These are phyloP conservation scores for Scolopax mira DNA, from an alignment of 2,113 vertebrate species.

Conservation along the genomic window DNA sequence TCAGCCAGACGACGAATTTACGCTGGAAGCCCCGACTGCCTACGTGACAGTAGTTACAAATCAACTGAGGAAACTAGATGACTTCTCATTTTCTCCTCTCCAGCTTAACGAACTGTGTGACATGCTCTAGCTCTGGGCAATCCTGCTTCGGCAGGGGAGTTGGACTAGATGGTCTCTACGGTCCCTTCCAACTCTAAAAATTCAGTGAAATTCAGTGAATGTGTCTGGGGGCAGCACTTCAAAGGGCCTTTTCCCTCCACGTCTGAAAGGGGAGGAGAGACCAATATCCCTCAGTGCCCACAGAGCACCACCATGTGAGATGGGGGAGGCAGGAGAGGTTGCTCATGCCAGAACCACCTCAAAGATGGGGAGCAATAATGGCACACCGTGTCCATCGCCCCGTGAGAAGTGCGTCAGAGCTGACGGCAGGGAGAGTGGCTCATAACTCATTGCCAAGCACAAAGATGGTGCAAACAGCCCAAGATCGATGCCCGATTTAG, in stretches of 20 bases:
- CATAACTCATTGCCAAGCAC: not conserved
- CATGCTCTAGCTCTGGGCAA: too few species aligned
- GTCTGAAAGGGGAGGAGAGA: not conserved
- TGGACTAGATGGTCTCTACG: too few species aligned
- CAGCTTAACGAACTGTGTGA: not conserved
- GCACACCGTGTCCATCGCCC: rapidly evolving
- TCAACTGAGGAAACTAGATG: not conserved
- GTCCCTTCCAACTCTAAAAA: too few species aligned
- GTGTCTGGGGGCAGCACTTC: not conserved
- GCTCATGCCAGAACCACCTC: rapidly evolving
- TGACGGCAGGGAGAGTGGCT: not conserved
- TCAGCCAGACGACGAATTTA: not conserved
- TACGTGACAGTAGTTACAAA: not conserved
- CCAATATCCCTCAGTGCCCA: rapidly evolving
- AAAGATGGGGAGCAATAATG: not conserved
- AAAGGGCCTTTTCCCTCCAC: not conserved
- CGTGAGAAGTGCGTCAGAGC: not conserved
- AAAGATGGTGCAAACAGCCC: not conserved
- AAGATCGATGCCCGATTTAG: not conserved
- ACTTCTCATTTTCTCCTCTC: not conserved
- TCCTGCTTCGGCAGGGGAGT: too few species aligned
- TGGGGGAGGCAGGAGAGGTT: not conserved
- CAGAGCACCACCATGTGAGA: not conserved
- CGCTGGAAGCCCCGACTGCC: not conserved
- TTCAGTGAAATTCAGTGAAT: too few species aligned